Base-by-base conservation (phyloP, 2,113 vertebrate genomes). In the Callopanchax toddi region DNA sequence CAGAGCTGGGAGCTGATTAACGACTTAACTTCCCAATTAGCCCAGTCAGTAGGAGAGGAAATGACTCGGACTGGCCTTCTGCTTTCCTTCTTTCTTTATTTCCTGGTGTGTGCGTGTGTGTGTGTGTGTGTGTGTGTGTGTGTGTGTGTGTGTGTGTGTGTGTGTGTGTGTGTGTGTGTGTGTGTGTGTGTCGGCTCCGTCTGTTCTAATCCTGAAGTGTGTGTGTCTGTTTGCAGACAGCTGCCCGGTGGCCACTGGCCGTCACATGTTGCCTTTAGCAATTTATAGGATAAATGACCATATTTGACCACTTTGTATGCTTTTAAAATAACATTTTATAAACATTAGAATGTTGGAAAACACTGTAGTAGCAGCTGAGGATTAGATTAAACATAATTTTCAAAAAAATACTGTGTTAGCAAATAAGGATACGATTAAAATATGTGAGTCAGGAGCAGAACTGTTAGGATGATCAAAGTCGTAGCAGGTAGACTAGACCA, bases 11-110 rank as follows among this genome's bases (percentile, higher is more conserved):
- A 57, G 70, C 58, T 80, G 78, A 84, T 89, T 83, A 87, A 85
- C 16, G 26, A 81, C 75, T 75, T 74, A 52, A 80, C 67, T 73
- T 77, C 69, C 71, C 71, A 83, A 89, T 89, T 88, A 85, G 65
- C 60, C 61, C 52, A 63, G 71, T 78, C 71, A 57, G 66, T 61
- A 68, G 66, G 66, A 78, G 59, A 82, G 87, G 82, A 89, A 81
- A 87, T 74, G 74, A 66, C 48, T 79, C 22, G 34, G 50, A 68
- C 58, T 66, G 67, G 74, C 72, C 82, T 68, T 69, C 77, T 83
- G 78, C 64, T 81, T 77, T 82, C 70, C 79, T 79, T 81, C 52
- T 59, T 74, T 20, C n/a, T n/a, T 58, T 78, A 2, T 11, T 34
- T n/a, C n/a, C n/a, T n/a, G n/a, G 56, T 61, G 36, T 60, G 3